Conservation (phyloP, 1,140 invertebrate genomes). For the Temnothorax nylanderi region DNA sequence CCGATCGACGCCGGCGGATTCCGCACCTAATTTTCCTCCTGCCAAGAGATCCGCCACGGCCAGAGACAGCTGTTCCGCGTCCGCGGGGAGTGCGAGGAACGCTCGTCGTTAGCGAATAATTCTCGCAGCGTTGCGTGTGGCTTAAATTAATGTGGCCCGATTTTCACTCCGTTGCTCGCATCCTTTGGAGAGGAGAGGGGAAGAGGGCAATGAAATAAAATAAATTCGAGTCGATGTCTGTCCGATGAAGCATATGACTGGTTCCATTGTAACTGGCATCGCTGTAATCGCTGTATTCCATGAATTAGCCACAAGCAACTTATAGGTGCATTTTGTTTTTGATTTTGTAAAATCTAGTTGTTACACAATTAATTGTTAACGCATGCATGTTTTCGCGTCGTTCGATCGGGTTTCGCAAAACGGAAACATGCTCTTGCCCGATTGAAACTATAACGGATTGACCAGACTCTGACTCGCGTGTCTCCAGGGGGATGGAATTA, state of each 20-base stretch:
- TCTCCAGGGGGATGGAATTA: conserved; percentile 22
- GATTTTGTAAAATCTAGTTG: background rate
- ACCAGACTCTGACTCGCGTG: background rate
- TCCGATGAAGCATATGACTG: background rate
- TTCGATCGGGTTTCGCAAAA: background rate
- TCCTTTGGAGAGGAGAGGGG: background rate
- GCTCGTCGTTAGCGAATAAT: conserved; percentile 37
- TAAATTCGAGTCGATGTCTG: background rate
- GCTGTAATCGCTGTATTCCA: background rate
- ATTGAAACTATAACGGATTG: conserved; percentile 14
- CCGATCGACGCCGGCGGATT: conserved; percentile 72
- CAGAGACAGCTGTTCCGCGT: conserved; percentile 66
- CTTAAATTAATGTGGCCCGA: conserved; percentile 2
- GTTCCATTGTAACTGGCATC: background rate
- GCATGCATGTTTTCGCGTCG: no score
- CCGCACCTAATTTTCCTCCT: conserved; percentile 75
- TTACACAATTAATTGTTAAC: background rate
- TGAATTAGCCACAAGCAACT: background rate
- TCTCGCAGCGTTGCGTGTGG: background rate
- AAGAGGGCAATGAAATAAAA: background rate
- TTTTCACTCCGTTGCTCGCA: background rate
- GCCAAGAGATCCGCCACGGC: conserved; percentile 65
- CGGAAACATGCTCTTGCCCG: background rate
- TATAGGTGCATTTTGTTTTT: background rate
- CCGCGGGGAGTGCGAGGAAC: conserved; percentile 47